Evolutionary conservation across 2,888 invertebrate species (phyloP), one percentile per base, ranked within the genome.

Genomic region (Euproctis similis): DNA sequence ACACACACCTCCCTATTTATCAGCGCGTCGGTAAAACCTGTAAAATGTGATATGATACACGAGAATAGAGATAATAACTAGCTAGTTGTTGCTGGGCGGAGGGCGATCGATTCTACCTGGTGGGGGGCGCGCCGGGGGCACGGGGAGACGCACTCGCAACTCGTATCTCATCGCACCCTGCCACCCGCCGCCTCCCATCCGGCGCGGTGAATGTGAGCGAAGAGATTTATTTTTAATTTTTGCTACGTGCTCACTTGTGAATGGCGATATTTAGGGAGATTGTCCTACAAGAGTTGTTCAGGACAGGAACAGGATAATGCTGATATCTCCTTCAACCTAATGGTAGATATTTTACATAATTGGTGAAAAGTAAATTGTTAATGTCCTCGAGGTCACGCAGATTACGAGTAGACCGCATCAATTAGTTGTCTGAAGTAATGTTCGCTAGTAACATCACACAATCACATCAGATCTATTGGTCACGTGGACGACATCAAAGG

Each of bases 221-320:
- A 40, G 31, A 48, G 41, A 52, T 50, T 45, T 51, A 52, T 48
- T 59, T 61, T 54, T 56, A 56, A 58, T 53, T 58, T 49, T 52
- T 49, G 46, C 30, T 39, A 47, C 44, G 49, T 48, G 46, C 44
- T 30, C 32, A 26, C 32, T 44, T 13, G 21, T 34, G 20, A 34
- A 39, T 30, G 31, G 31, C 19, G 24, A 19, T 39, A 27, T 41
- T 36, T 36, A 30, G 20, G 28, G 19, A 24, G 22, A 14, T 4
- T 14, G 4, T 14, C 14, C n/a, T n/a, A n/a, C n/a, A n/a, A n/a
- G n/a, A n/a, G n/a, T n/a, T n/a, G n/a, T n/a, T n/a, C n/a, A n/a
- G n/a, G n/a, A n/a, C n/a, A n/a, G n/a, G n/a, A n/a, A n/a, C n/a
- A n/a, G n/a, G n/a, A n/a, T n/a, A n/a, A n/a, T n/a, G n/a, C n/a